Evolutionary conservation across 2,113 vertebrate species (phyloP), one percentile per base, ranked within the genome.

Genomic region (Argyrosomus japonicus): DNA sequence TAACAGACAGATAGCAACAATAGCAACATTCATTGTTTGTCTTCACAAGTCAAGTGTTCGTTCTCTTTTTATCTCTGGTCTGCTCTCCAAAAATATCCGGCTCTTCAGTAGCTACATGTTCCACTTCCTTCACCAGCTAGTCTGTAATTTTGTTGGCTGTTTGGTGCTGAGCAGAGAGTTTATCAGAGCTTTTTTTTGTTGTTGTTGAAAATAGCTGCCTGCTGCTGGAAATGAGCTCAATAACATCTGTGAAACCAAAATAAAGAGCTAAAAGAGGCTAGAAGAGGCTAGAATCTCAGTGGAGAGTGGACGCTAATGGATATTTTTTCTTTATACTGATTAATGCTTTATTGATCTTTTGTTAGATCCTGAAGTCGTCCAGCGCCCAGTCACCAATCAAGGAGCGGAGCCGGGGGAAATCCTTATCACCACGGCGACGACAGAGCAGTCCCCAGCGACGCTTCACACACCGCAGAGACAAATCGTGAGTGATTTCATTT

Each of bases 341-440:
- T 29, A 47, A 18, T 8, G 17, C 5, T 4, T 6, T 2, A 21
- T 2, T 15, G 50, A 43, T 77, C 13, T 1, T 89, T 12, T 13
- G 15, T 23, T 1, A 99, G 98, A 98, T 98, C 91, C 94, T 99
- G 71, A 99, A 99, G 83, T 97, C 97, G 5, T 97, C 97, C 84
- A 98, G 96, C 86, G 96, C 96, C 83, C 97, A 97, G 91, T 99
- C 98, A 63, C 97, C 96, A 0, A 95, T 96, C 85, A 98, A 97
- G 84, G 97, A 98, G 90, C 94, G 97, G 68, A 93, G 95, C 45
- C 93, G 98, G 65, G 98, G 97, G 4, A 99, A 99, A 77, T 98
- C 98, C 2, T 87, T 99, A 87, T 99, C 98, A 4, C 97, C 97
- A 2, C 95, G 94, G 4, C 95, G 97, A 64, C 95, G 95, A 17